These are phyloP conservation scores for Zaprionus kolodkinae DNA, from an alignment of 1,140 invertebrate genomes.

Conservation along the genomic window DNA sequence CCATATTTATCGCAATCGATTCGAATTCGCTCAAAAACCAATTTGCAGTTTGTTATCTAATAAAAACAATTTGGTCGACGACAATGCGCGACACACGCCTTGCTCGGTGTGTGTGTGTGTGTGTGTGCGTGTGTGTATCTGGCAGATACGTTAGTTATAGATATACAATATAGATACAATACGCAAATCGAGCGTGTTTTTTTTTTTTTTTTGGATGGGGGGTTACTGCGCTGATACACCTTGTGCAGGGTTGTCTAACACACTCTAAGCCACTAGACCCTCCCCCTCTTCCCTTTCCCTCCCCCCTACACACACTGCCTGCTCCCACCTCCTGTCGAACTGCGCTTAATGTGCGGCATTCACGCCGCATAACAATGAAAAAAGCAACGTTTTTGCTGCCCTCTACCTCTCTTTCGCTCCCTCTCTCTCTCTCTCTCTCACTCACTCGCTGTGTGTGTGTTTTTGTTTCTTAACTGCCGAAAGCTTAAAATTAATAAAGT, in stretches of 20 bases:
- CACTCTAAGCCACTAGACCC: conserved; percentile 14
- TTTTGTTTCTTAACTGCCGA: conserved; percentile 70
- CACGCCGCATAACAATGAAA: conserved; percentile 69
- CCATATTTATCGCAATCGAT: neutral
- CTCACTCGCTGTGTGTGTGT: conserved; percentile 15
- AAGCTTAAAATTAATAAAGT: conserved; percentile 82
- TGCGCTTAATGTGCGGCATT: conserved; percentile 70
- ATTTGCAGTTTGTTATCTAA: conserved; percentile 72
- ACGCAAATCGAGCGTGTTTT: conserved; percentile 10
- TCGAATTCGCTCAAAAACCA: conserved; percentile 42
- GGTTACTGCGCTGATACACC: conserved; percentile 12
- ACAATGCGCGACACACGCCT: conserved; percentile 38
- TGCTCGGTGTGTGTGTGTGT: conserved; percentile 33
- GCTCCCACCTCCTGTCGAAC: neutral
- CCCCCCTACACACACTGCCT: too few relatives aligned
- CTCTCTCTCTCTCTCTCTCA: neutral
- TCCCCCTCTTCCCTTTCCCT: neutral
- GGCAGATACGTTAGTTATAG: conserved; percentile 19
- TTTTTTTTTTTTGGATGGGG: neutral
- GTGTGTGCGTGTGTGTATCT: conserved; percentile 25
- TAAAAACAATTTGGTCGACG: conserved; percentile 62
- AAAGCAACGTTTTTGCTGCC: conserved; percentile 7
- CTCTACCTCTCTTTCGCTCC: neutral
- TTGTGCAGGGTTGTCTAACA: conserved; percentile 19
- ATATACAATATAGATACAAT: conserved; percentile 29